Base-by-base conservation (phyloP, 2,113 vertebrate species). In the Ia io region DNA sequence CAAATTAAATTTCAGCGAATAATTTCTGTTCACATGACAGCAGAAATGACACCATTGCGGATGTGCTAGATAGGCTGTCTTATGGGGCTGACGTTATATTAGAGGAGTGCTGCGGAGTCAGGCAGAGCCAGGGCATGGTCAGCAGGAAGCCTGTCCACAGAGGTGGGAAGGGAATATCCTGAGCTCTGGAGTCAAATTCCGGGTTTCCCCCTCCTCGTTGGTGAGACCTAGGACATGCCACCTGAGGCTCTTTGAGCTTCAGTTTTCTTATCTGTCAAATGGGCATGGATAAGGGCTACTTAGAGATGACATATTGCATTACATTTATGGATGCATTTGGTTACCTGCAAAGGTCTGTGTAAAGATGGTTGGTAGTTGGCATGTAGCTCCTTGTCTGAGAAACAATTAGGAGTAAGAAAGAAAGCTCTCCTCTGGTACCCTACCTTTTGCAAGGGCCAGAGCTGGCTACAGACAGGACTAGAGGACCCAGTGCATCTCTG, bases 1-100 rank as follows among this genome's bases (percentile, higher is more conserved):
- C 78, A 96, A 97, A 96, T 97, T 97, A 96, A 97, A 96, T 91
- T 97, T 87, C 91, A 96, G 91, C 93, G 92, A 96, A 91, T 96
- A 82, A 95, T 95, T 95, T 95, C n/a, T 91, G 35, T 76, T 97
- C 90, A 88, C 79, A 94, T 80, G 95, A 93, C 2, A 2, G 59
- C 77, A 87, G 83, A 83, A 96, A 95, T 89, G 51, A 97, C 77
- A 69, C 37, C 61, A 32, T 18, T 84, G 56, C 79, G 12, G 84
- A 79, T 74, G 77, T 44, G 49, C 47, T 53, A 49, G 78, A 25
- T 30, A 59, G 51, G 80, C 61, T 9, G 10, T 84, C 6, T 0
- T 47, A 40, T 13, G 37, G 42, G 80, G 42, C 79, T 74, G 69
- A 73, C 6, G 5, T 53, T 40, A 8, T 9, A 1, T 71, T 40